phyloP scores from a whole-genome alignment of 2,113 vertebrate genomes.

The Oreochromis spilurus region DNA sequence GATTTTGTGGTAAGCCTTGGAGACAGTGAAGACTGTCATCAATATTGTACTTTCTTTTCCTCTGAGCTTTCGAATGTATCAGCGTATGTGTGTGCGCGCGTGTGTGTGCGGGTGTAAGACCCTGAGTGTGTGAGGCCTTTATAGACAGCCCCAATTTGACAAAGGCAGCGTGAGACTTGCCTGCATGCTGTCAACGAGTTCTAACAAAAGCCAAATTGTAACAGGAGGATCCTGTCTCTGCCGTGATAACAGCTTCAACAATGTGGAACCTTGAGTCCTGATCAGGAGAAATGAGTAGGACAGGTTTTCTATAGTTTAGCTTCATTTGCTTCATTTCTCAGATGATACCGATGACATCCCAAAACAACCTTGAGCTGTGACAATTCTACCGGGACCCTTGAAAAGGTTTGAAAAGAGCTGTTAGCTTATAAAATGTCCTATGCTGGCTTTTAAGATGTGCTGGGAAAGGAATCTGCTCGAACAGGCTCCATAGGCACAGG shows the following conservation, averaged over 20 bases:
- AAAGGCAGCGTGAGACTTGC: conserved; percentile 25
- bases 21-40: conserved; percentile 23
- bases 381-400: not conserved
- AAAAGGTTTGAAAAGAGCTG: conserved; percentile 5
- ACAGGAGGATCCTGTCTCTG: conserved; percentile 23
- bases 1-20: not conserved
- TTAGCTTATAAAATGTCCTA: not conserved
- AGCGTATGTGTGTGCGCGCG: not conserved
- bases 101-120: not conserved
- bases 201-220: conserved; percentile 43
- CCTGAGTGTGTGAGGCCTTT: not conserved
- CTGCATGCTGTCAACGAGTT: conserved; percentile 1
- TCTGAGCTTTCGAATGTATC: conserved; percentile 24
- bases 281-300: conserved; percentile 15
- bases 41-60: conserved; percentile 44
- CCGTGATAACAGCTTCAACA: conserved; percentile 51
- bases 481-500: not conserved
- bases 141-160: not conserved
- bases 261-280: not conserved
- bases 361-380: conserved; percentile 50
- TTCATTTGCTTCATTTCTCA: conserved; percentile 19
- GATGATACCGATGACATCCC: conserved; percentile 28
- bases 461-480: conserved; percentile 3
- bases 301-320: conserved; percentile 12
- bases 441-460: not conserved